Base-by-base conservation (phyloP, 1,140 invertebrate species). In the Dendrolimus punctatus region DNA sequence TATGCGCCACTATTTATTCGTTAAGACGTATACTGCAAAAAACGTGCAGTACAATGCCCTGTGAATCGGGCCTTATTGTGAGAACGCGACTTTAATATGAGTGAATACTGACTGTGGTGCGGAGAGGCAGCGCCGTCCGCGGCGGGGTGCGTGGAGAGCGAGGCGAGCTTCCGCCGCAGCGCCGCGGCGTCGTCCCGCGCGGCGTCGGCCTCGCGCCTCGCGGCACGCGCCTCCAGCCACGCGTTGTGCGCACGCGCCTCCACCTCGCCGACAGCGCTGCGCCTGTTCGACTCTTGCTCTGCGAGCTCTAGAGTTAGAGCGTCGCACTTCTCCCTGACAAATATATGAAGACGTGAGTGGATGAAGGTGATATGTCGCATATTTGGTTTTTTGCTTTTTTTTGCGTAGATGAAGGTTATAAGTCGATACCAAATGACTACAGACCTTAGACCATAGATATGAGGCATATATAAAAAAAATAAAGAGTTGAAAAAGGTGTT, bases 161-260 rank as follows among this genome's bases (percentile, higher is more conserved):
- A 57, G 38, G 93, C 93, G 37, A 95, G 82, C 62, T 93, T 90
- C 67, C 93, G 91, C 46, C 94, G 88, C 58, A 95, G 82, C 58
- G 93, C 90, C 36, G 92, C 89, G 2, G 93, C 91, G 80, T 95
- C 94, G 44, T 91, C 90, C 67, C 91, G 90, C 5, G 91, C 88
- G 72, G 95, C 95, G 75, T 95, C 94, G 39, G 94, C 89, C 59
- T 91, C 92, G 38, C 94, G 88, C 71, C 94, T 92, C 39, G 91
- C 91, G 70, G 94, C 92, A 49, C 94, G 88, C 6, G 92, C 91
- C 47, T 91, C 87, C 10, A 95, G 87, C 94, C 94, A 95, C 69
- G 93, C 93, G 64, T 93, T 91, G 70, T 95, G 94, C 9, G 92
- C 90, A 57, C 93, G 92, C 57, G 92, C 92, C 79, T 95, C 94